A percentile compares a stretch with the other conserved stretches of the same genome.
Evolutionary conservation across 2,797 vertebrate genomes (phyloP).

Genomic region (Spinus pinus): DNA sequence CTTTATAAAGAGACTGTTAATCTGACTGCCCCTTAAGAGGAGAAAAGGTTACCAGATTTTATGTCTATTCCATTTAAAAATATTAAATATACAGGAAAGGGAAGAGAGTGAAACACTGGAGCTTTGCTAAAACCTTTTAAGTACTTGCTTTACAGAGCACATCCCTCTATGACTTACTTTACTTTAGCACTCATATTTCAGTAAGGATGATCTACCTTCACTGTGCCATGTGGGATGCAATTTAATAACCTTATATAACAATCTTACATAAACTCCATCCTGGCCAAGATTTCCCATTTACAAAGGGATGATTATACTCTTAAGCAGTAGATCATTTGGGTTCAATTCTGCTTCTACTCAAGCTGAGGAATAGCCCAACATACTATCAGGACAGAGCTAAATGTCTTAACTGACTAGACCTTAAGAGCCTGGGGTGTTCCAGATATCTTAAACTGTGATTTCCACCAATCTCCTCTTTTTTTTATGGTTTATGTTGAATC

Average conservation of each 20-base stretch:
- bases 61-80: not conserved
- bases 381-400: not conserved
- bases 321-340: constrained; percentile 9
- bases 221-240: not conserved
- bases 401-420: not conserved
- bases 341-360: constrained; percentile 8
- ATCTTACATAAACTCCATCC: constrained; percentile 46
- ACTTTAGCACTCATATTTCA: not conserved
- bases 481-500: not conserved
- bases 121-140: not conserved
- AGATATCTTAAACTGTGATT: not conserved
- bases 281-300: constrained; percentile 25
- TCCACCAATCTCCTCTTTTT: not conserved
- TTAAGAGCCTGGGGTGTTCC: not conserved
- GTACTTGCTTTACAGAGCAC: not conserved
- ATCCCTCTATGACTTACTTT: not conserved
- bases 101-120: not conserved
- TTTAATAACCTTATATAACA: constrained; percentile 52
- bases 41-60: not conserved
- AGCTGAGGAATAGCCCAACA: not conserved
- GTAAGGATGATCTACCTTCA: constrained; percentile 19
- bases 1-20: not conserved
- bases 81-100: not conserved
- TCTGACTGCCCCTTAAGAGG: not conserved
- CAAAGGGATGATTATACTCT: constrained; percentile 12